Percentiles rank a stretch among this genome's conserved stretches.
Evolutionary conservation across 1,140 invertebrate species (phyloP).

Genomic region (Tetramorium alpestre): DNA sequence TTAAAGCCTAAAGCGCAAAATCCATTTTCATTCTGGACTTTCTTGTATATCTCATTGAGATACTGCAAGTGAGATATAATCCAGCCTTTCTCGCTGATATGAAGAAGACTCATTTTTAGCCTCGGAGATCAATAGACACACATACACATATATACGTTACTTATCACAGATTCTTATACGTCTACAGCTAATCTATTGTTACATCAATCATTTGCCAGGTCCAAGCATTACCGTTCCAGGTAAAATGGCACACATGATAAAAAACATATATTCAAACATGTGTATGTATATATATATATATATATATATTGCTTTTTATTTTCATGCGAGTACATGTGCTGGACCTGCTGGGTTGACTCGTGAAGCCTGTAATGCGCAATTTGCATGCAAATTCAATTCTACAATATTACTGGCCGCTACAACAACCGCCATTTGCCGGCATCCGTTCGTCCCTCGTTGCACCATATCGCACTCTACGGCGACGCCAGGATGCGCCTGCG

Average conservation of each 20-base stretch:
- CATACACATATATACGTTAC: not conserved
- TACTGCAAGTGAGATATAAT: constrained; percentile 79
- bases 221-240: not conserved
- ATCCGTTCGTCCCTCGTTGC: not conserved
- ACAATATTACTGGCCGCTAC: not conserved
- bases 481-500: too few species aligned
- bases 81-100: constrained; percentile 75
- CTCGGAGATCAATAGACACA: not conserved
- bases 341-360: not conserved
- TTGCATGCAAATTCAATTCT: not conserved
- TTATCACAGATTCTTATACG: not conserved
- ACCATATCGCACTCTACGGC: not conserved
- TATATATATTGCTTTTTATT: not conserved
- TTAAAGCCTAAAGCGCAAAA: constrained; percentile 71
- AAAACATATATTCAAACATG: not conserved
- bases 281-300: too few species aligned
- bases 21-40: constrained; percentile 55
- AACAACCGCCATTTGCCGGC: constrained; percentile 19
- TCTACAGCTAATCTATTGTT: not conserved
- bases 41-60: constrained; percentile 76
- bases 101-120: constrained; percentile 77
- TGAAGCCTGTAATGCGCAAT: not conserved
- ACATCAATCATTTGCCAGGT: not conserved
- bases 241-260: not conserved
- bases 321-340: not conserved